phyloP scores from a whole-genome alignment of 2,888 invertebrate species.

The Scaeva pyrastri region DNA sequence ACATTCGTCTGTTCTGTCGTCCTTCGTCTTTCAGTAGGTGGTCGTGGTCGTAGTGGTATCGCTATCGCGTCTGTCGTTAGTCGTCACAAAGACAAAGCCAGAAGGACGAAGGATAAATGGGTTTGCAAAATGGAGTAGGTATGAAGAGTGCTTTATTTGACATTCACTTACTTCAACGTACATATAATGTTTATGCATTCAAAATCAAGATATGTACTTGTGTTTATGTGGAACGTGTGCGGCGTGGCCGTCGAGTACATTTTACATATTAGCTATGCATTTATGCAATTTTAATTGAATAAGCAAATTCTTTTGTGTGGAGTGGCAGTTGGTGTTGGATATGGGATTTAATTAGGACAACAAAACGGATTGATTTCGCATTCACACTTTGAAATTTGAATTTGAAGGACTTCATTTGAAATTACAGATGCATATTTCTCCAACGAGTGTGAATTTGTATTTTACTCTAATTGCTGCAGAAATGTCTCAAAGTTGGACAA shows the following conservation, averaged over 20 bases:
- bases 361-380: slow-evolving; percentile 14
- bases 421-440: too few relatives aligned
- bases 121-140: not conserved
- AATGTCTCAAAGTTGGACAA: not conserved
- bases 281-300: slow-evolving; percentile 68
- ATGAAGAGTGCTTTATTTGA: slow-evolving; percentile 38
- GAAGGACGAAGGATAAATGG: slow-evolving; percentile 8
- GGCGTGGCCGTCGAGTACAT: slow-evolving; percentile 4
- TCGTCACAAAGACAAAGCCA: not conserved
- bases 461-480: slow-evolving; percentile 9
- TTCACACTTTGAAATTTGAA: not conserved
- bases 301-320: slow-evolving; percentile 14
- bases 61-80: not conserved
- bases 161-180: slow-evolving; percentile 44
- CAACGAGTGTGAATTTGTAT: not conserved
- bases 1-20: not conserved
- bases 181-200: slow-evolving; percentile 50
- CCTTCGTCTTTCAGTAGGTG: not conserved
- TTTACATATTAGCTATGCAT: slow-evolving; percentile 52
- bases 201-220: slow-evolving; percentile 2
- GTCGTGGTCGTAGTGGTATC: not conserved
- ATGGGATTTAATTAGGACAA: slow-evolving; percentile 10
- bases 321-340: not conserved
- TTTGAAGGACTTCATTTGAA: not conserved
- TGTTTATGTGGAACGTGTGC: slow-evolving; percentile 17